These are phyloP conservation scores for Pristionchus maxplancki DNA, from an alignment of 2,888 invertebrate genomes.

Conservation along the genomic window DNA sequence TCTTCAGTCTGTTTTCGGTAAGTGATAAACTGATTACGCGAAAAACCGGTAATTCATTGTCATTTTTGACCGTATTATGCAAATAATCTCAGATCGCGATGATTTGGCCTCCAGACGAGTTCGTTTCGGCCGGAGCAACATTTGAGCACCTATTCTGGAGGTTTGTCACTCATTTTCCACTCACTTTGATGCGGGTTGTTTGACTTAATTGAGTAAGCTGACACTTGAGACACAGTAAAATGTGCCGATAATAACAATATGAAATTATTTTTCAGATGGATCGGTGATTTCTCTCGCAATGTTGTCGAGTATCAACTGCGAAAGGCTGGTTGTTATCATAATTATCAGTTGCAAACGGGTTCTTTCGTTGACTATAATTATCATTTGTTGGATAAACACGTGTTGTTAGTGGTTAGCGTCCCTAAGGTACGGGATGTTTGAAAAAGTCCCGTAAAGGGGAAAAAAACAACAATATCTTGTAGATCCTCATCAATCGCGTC, in stretches of 20 bases:
- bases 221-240: too few species aligned
- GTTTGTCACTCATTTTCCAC: not conserved
- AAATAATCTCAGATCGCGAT: not conserved
- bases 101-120: conserved; percentile 51
- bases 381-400: not conserved
- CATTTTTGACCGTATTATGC: not conserved
- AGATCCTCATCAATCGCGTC: conserved; percentile 54
- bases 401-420: too few species aligned
- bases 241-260: too few species aligned
- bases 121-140: conserved; percentile 47
- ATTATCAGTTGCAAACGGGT: not conserved
- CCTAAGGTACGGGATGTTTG: too few species aligned
- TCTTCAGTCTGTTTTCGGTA: conserved; percentile 43
- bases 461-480: not conserved
- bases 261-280: not conserved
- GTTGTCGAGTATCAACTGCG: conserved; percentile 10
- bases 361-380: not conserved
- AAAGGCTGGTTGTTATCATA: conserved; percentile 10
- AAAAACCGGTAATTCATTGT: too few species aligned
- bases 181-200: too few species aligned
- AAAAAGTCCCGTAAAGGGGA: too few species aligned
- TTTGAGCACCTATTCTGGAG: conserved; percentile 48
- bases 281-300: conserved; percentile 29
- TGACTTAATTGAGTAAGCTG: too few species aligned
- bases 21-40: not conserved